Evolutionary conservation across 2,797 vertebrate species (phyloP).

Genomic region (Micropoecilia bifurca): DNA sequence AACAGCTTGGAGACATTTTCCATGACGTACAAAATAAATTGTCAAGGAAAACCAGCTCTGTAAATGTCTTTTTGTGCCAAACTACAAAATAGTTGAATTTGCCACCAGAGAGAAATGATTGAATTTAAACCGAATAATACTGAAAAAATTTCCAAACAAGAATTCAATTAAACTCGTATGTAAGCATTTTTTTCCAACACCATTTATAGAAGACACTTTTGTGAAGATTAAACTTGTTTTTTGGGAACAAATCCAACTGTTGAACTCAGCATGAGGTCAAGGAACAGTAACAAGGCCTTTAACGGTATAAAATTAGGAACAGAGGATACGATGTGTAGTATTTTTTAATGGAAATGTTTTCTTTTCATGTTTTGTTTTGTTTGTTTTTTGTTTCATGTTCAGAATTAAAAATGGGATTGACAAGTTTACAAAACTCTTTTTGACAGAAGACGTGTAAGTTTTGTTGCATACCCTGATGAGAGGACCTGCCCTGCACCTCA

Average conservation of each 20-base stretch:
- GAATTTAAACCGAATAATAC: background rate
- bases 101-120: background rate
- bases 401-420: slow-evolving; percentile 4
- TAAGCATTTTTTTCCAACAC: background rate
- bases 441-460: slow-evolving; percentile 13
- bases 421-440: background rate
- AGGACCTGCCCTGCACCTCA: slow-evolving; percentile 6
- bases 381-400: background rate
- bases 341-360: background rate
- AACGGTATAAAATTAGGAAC: background rate
- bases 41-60: background rate
- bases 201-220: background rate
- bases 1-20: background rate
- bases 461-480: background rate
- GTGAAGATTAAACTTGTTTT: background rate
- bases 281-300: background rate
- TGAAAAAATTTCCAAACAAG: background rate
- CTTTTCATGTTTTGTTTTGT: background rate
- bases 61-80: background rate
- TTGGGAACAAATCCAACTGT: background rate
- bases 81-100: background rate
- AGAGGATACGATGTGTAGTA: background rate
- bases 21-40: background rate
- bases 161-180: background rate
- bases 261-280: background rate